A percentile compares a stretch with the other conserved stretches of the same genome.
phyloP scores from a whole-genome alignment of 1,140 invertebrate genomes.

The Heliconius eleuchia region DNA sequence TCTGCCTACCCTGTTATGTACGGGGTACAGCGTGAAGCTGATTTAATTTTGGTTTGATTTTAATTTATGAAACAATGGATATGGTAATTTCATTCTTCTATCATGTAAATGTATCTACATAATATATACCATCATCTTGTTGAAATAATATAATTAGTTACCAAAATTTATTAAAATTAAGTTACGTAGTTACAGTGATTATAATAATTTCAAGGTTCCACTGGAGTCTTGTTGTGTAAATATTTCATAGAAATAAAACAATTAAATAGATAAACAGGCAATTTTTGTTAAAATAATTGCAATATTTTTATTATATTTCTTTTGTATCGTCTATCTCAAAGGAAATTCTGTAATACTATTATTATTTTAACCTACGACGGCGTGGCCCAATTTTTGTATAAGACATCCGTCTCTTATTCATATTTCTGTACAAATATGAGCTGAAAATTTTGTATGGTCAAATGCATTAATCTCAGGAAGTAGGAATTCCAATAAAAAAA shows the following conservation, averaged over 20 bases:
- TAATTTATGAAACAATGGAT: background rate
- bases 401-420: background rate
- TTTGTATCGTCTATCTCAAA: background rate
- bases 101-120: background rate
- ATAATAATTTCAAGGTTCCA: slow-evolving; percentile 1
- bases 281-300: background rate
- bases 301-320: background rate
- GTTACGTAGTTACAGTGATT: slow-evolving; percentile 3
- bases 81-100: background rate
- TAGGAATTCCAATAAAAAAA: too few relatives aligned
- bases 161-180: slow-evolving; percentile 3
- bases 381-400: background rate
- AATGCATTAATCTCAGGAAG: too few relatives aligned
- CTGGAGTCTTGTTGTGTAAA: background rate
- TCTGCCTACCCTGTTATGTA: too few relatives aligned
- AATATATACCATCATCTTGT: background rate
- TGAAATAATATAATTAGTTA: slow-evolving; percentile 12
- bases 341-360: background rate
- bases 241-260: slow-evolving; percentile 6
- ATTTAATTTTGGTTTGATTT: too few relatives aligned
- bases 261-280: slow-evolving; percentile 4
- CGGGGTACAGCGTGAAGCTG: too few relatives aligned
- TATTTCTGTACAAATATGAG: background rate
- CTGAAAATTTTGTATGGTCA: background rate
- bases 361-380: background rate